Base-by-base conservation (phyloP, 1,140 invertebrate genomes). In the Olivierus martensii region DNA sequence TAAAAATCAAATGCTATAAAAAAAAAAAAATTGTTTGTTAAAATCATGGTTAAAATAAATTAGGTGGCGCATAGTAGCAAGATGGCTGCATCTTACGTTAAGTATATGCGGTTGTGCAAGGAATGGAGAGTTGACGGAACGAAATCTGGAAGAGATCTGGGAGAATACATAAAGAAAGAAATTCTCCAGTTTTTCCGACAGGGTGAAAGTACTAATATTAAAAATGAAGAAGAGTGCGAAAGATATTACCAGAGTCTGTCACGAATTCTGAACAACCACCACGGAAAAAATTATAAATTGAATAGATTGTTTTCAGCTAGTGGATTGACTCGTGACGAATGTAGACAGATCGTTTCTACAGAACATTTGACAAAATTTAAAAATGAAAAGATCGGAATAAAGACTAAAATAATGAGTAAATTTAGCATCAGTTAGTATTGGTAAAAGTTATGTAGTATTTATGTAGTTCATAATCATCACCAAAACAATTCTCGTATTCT, bases 91-190 rank as follows among this genome's bases (percentile, higher is more conserved):
- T 2, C 17, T n/a, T 61, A 61, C 56, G 52, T 79, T 65, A 77
- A 79, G 66, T 84, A 83, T 67, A 66, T 83, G 18, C 77, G 75
- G 69, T 68, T 88, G 53, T 73, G 87, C 56, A 77, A 85, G 66
- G 79, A 79, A 65, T 89, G 84, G 84, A 83, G 84, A 34, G 57
- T 84, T 28, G 84, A 87, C 67, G 68, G 71, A 59, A 71, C 71
- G 12, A 88, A 87, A 75, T 66, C 69, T 21, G 79, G 79, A 64
- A 87, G 86, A 63, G 85, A 89, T 70, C 69, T 88, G 42, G 82
- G 80, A 49, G 76, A 81, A 62, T 75, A 79, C 62, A 77, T 91
- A 55, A 75, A 84, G 58, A 71, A 81, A 35, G 74, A 79, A 68
- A 64, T 89, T 1, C 79, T 79, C 61, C 60, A 67, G 56, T 72